A percentile compares a stretch with the other conserved stretches of the same genome.
phyloP scores from a whole-genome alignment of 2,888 invertebrate genomes.

The Nemapogon koenigi region DNA sequence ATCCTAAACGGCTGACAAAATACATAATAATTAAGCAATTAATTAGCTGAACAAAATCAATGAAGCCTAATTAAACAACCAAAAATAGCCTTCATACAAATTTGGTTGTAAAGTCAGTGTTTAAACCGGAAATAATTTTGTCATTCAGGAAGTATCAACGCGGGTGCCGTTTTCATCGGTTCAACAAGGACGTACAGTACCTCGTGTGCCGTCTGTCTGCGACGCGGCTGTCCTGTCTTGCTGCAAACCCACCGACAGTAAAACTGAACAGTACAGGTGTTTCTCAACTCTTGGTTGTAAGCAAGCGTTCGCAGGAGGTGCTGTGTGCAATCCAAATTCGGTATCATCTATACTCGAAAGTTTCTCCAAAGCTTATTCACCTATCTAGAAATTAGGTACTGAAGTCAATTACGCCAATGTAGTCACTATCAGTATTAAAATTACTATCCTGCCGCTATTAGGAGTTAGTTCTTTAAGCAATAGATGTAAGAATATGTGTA shows the following conservation, averaged over 20 bases:
- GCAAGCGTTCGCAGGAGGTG: slow-evolving; percentile 21
- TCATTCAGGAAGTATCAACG: slow-evolving; percentile 1
- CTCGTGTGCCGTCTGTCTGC: slow-evolving; percentile 20
- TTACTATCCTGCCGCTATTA: too few species aligned
- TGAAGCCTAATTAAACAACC: too few species aligned
- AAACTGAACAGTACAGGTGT: slow-evolving; percentile 25
- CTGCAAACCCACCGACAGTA: slow-evolving; percentile 22
- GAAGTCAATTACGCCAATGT: neutral
- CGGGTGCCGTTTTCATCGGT: neutral
- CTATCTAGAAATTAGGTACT: slow-evolving; percentile 20
- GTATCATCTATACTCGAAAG: too few species aligned
- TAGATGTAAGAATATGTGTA: too few species aligned
- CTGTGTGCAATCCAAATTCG: slow-evolving; percentile 29
- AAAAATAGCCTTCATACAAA: too few species aligned
- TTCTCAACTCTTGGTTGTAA: slow-evolving; percentile 31
- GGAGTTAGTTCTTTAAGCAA: too few species aligned
- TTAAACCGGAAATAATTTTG: neutral
- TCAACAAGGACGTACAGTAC: too few species aligned
- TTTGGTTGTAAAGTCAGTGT: too few species aligned
- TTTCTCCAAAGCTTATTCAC: slow-evolving; percentile 31
- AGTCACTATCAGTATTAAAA: slow-evolving; percentile 7
- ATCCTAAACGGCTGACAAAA: too few species aligned
- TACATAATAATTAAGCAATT: too few species aligned
- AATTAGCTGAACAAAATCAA: too few species aligned
- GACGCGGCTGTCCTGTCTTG: slow-evolving; percentile 38